A percentile compares a stretch with the other conserved stretches of the same genome.
phyloP scores from a whole-genome alignment of 2,113 vertebrate species.

The Setophaga kirtlandii region DNA sequence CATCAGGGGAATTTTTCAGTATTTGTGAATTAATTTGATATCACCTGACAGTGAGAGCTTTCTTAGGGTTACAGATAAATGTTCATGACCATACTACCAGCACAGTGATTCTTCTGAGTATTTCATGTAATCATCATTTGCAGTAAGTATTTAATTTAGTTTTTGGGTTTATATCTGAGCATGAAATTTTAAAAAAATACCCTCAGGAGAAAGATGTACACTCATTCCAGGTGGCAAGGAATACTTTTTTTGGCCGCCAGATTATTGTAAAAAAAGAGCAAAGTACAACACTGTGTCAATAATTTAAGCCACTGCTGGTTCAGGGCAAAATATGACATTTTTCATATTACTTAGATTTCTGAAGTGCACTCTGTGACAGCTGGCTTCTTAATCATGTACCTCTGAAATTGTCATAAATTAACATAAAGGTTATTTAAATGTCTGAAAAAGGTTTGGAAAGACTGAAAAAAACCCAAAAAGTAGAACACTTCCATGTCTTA shows the following conservation, averaged over 20 bases:
- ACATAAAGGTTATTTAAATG: background rate
- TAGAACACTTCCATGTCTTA: background rate
- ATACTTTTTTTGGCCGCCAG: background rate
- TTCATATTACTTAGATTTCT: background rate
- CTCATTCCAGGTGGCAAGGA: background rate
- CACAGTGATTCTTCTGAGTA: background rate
- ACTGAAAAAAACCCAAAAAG: background rate
- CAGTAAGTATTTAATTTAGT: background rate
- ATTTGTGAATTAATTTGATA: background rate
- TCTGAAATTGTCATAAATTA: background rate
- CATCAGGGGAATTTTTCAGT: background rate
- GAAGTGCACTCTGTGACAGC: background rate
- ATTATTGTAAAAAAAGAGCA: background rate
- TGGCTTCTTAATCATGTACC: background rate
- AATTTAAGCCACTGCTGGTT: background rate
- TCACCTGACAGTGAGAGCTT: background rate
- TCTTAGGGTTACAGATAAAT: background rate
- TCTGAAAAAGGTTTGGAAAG: background rate
- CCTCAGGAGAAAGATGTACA: background rate
- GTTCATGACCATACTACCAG: background rate
- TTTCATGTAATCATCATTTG: background rate
- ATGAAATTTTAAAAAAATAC: background rate
- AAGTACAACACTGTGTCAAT: background rate
- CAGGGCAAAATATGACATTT: background rate
- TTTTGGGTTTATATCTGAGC: background rate